Conservation (phyloP, 1,140 invertebrate genomes). For the Monochamus saltuarius region DNA sequence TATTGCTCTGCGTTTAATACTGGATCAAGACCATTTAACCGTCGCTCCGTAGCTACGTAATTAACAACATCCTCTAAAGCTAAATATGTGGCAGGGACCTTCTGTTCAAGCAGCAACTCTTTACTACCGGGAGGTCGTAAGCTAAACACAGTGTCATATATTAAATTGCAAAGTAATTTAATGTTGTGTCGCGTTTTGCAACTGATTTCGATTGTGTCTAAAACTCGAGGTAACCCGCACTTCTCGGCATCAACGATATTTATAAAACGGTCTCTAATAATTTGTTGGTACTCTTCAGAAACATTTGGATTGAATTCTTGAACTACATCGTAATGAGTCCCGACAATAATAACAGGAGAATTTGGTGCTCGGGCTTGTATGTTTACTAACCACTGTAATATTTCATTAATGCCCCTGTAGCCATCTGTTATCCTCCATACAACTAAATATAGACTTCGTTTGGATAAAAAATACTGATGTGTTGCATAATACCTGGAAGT, state of each 20-base stretch:
- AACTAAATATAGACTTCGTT: conserved; percentile 92
- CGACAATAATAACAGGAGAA: conserved; percentile 91
- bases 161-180: conserved; percentile 84
- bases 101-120: conserved; percentile 88
- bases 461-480: conserved; percentile 97
- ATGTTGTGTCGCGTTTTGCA: conserved; percentile 89
- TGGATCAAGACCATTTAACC: conserved; percentile 72
- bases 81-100: conserved; percentile 93
- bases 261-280: conserved; percentile 88
- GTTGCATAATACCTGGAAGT: conserved; percentile 83
- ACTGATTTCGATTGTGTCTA: conserved; percentile 90
- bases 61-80: conserved; percentile 90
- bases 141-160: conserved; percentile 93
- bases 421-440: conserved; percentile 95
- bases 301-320: conserved; percentile 72
- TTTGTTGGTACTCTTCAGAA: conserved; percentile 83
- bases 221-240: conserved; percentile 87
- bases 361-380: conserved; percentile 93
- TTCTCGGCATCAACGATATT: conserved; percentile 95
- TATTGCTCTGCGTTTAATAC: conserved; percentile 88
- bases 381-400: conserved; percentile 93
- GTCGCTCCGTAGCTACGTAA: conserved; percentile 73
- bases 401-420: conserved; percentile 83
- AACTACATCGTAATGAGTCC: conserved; percentile 91
- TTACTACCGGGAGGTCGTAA: conserved; percentile 86